Conservation (phyloP, 2,888 invertebrate species). For the Blastobasis adustella region DNA sequence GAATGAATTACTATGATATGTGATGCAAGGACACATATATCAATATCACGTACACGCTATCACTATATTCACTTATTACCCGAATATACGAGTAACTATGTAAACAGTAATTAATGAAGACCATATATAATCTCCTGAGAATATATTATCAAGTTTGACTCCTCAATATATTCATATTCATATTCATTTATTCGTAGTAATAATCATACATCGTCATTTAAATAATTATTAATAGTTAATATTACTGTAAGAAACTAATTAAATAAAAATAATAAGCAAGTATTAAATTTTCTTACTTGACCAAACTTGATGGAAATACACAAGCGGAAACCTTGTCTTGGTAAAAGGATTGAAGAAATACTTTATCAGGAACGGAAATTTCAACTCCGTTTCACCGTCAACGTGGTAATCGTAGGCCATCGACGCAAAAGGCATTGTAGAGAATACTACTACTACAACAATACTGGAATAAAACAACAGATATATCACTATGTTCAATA, state of each 20-base stretch:
- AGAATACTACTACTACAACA: constrained; percentile 29
- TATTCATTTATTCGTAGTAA: no score
- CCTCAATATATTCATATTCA: no score
- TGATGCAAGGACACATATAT: no score
- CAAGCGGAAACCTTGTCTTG: constrained; percentile 25
- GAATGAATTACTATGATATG: no score
- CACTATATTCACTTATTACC: no score
- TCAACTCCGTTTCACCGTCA: constrained; percentile 24
- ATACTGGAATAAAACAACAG: neutral
- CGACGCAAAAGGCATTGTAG: constrained; percentile 27
- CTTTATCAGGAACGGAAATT: constrained; percentile 37
- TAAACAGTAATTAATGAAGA: no score
- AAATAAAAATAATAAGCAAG: no score
- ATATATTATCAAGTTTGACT: constrained; percentile 23
- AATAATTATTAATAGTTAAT: no score
- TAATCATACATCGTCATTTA: no score
- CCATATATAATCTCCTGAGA: constrained; percentile 5
- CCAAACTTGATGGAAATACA: constrained; percentile 40
- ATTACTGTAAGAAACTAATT: no score
- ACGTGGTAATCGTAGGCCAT: constrained; percentile 30
- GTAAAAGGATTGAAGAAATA: constrained; percentile 40
- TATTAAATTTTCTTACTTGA: constrained; percentile 30
- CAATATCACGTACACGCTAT: no score
- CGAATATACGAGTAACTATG: no score
- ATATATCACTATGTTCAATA: constrained; percentile 5